Evolutionary conservation across 2,797 vertebrate genomes (phyloP).

Genomic region (Prunella strophiata): DNA sequence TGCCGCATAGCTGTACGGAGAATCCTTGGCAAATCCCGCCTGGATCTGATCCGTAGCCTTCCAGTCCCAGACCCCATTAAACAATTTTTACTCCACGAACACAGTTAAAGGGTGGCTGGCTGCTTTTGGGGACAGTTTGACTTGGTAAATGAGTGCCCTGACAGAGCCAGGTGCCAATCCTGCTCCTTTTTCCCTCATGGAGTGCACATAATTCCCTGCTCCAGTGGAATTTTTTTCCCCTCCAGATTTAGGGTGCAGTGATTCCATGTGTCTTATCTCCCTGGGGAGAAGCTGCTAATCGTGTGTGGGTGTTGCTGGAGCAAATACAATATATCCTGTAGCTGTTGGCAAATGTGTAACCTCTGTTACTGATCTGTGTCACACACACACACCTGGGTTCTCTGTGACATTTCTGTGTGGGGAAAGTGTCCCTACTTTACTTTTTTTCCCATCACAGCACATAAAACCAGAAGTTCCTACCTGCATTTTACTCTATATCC

Average conservation of each 20-base stretch:
- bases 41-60: constrained; percentile 82
- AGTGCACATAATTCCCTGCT: neutral
- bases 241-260: constrained; percentile 17
- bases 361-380: neutral
- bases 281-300: neutral
- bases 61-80: constrained; percentile 88
- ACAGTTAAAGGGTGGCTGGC: neutral
- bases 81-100: constrained; percentile 86
- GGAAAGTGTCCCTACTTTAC: neutral
- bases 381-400: neutral
- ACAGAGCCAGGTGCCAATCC: neutral
- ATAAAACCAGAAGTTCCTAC: neutral
- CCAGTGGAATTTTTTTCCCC: neutral
- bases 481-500: neutral
- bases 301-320: constrained; percentile 4
- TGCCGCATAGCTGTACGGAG: constrained; percentile 88
- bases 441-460: neutral
- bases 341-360: neutral
- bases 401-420: neutral
- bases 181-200: neutral
- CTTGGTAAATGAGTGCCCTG: neutral
- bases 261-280: neutral
- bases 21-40: constrained; percentile 84
- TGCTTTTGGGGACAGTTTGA: neutral
- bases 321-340: neutral